Evolutionary conservation across 2,888 invertebrate species (phyloP), one percentile per base, ranked within the genome.

Genomic region (Dicyrtoma fusca): DNA sequence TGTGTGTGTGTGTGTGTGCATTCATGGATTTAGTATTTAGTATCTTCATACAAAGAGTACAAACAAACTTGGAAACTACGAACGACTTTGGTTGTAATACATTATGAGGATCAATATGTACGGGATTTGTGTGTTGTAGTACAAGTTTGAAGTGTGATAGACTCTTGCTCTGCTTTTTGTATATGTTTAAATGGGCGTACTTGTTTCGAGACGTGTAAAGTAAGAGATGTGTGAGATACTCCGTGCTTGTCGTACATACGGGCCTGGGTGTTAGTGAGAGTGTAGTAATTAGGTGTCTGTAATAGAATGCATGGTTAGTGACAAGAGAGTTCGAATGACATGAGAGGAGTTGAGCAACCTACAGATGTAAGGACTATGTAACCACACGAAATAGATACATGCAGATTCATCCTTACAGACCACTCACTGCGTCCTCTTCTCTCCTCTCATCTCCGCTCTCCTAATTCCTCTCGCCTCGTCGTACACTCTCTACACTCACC

Each of bases 251-350:
- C 26, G 42, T 61, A 61, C 61, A 61, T 61, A 61, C 19, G 21
- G 34, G 61, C 25, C 11, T 13, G 55, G 68, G 57, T 68, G 57
- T 76, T 59, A 72, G 77, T 76, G 75, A 72, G 69, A 77, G 74
- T 72, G 68, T 75, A 77, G 78, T 80, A 80, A 80, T 80, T 80
- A 79, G 79, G 78, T 74, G 74, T 69, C 19, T 75, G 73, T 75
- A 73, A 74, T 75, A 75, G 72, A 76, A 77, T 77, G 75, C 76
- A 74, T 78, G 72, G 78, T 62, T 75, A 74, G 74, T 77, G 76
- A 80, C 78, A 80, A 70, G 69, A 63, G 57, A 73, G 74, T 74
- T 80, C 78, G 65, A 75, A 75, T 79, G 73, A 76, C 79, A 76
- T 17, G 47, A 17, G 47, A 47, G 25, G 23, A 63, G 47, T 63